phyloP scores from a whole-genome alignment of 2,888 invertebrate genomes.

The Lapara coniferarum region DNA sequence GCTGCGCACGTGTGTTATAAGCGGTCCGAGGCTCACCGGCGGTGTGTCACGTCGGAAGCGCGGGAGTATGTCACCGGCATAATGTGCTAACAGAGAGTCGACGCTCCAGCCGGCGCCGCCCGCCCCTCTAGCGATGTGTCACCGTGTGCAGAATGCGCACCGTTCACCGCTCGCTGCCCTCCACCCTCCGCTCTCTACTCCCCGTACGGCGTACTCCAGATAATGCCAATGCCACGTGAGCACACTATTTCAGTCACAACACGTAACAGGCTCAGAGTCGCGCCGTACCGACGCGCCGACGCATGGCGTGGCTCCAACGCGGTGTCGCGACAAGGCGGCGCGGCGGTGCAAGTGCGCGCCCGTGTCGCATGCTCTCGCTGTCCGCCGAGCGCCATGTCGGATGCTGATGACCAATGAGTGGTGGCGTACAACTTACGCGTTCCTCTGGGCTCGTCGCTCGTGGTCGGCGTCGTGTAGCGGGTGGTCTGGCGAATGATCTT shows the following conservation, averaged over 20 bases:
- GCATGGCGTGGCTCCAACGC: no score
- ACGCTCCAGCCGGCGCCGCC: not conserved
- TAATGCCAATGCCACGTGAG: constrained; percentile 60
- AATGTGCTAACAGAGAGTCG: constrained; percentile 15
- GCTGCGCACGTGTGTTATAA: no score
- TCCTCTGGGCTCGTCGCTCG: constrained; percentile 60
- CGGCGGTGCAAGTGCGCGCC: constrained; percentile 3
- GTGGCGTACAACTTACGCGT: constrained; percentile 52
- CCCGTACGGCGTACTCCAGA: constrained; percentile 26
- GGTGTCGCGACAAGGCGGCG: not conserved
- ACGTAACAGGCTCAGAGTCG: constrained; percentile 36
- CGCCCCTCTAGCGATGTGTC: not conserved
- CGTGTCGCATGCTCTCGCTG: not conserved
- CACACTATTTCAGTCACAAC: constrained; percentile 51
- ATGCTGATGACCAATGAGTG: not conserved
- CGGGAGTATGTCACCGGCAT: constrained; percentile 65
- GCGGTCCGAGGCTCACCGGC: not conserved
- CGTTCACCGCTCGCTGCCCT: not conserved
- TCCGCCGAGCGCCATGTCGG: not conserved
- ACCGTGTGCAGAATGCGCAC: not conserved
- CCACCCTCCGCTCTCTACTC: not conserved
- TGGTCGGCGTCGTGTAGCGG: constrained; percentile 55
- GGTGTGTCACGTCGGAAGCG: constrained; percentile 13
- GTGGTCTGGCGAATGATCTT: constrained; percentile 41
- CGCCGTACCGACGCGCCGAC: not conserved